These are phyloP conservation scores for Odontophorus gujanensis DNA, from an alignment of 2,113 vertebrate species.

Conservation along the genomic window DNA sequence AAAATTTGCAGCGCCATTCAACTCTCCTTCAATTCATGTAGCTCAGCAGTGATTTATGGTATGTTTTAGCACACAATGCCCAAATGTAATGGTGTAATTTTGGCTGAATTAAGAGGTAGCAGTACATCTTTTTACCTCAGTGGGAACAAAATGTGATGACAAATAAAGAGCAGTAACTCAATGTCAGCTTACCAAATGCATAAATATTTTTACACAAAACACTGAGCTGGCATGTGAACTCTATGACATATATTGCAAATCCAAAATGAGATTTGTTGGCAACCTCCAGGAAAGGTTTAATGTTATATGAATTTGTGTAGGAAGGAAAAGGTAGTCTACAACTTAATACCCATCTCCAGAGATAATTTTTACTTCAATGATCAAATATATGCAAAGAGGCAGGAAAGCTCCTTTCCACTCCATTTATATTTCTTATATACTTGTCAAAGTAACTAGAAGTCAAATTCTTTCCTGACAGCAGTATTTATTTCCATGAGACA, in stretches of 20 bases:
- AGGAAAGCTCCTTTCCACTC: neutral
- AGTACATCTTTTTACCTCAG: accelerated
- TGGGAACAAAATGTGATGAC: neutral
- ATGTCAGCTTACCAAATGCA: neutral
- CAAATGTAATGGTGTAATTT: neutral
- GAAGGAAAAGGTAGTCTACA: neutral
- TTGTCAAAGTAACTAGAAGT: neutral
- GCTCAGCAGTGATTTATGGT: neutral
- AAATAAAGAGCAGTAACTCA: neutral
- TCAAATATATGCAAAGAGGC: neutral
- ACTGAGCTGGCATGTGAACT: neutral
- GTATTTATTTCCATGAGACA: neutral
- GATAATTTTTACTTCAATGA: neutral
- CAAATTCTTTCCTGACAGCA: neutral
- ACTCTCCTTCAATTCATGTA: neutral
- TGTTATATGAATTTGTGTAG: neutral
- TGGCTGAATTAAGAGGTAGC: neutral
- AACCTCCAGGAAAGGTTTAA: neutral
- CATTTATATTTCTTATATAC: neutral
- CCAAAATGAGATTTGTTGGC: neutral
- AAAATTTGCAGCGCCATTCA: neutral
- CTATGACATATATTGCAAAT: neutral
- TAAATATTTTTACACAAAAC: neutral
- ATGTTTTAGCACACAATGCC: neutral
- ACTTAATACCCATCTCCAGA: neutral